Percentiles rank a stretch among this genome's conserved stretches.
phyloP scores from a whole-genome alignment of 53 echinoderm and acorn worm species.

The Mesocentrotus franciscanus region DNA sequence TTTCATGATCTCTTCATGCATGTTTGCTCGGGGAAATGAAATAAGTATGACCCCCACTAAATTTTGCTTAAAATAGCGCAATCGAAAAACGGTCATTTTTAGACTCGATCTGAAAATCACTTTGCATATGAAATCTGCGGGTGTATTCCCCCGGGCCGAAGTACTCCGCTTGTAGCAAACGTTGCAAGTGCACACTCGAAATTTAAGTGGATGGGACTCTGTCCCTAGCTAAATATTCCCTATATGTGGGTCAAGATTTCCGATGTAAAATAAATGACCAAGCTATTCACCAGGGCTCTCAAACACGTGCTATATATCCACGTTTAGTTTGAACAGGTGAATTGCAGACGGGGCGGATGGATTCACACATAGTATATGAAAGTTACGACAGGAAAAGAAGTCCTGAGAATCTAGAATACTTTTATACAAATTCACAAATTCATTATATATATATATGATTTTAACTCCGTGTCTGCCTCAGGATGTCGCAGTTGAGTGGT shows the following conservation, averaged over 20 bases:
- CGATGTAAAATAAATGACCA: conserved; percentile 13
- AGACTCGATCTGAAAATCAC: conserved; percentile 20
- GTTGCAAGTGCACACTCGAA: conserved; percentile 8
- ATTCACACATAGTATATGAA: not conserved
- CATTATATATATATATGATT: no score
- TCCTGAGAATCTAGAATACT: no score
- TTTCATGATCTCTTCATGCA: conserved; percentile 44
- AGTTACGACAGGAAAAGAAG: not conserved
- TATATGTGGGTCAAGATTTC: conserved; percentile 54
- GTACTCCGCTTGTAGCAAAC: conserved; percentile 25
- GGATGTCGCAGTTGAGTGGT: no score
- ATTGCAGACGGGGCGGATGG: not conserved
- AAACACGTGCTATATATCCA: not conserved
- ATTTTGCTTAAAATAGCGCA: conserved; percentile 37
- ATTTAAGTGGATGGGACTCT: conserved; percentile 16
- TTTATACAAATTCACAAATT: no score
- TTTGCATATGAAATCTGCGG: not conserved
- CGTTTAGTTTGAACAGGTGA: not conserved
- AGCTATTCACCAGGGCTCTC: not conserved
- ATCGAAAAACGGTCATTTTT: conserved; percentile 51
- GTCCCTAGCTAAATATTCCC: conserved; percentile 48
- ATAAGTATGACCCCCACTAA: conserved; percentile 27
- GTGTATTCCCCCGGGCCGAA: not conserved
- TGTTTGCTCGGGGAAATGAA: conserved; percentile 40
- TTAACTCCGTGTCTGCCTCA: no score